Base-by-base conservation (phyloP, 2,113 vertebrate species). In the Gobiocypris rarus region DNA sequence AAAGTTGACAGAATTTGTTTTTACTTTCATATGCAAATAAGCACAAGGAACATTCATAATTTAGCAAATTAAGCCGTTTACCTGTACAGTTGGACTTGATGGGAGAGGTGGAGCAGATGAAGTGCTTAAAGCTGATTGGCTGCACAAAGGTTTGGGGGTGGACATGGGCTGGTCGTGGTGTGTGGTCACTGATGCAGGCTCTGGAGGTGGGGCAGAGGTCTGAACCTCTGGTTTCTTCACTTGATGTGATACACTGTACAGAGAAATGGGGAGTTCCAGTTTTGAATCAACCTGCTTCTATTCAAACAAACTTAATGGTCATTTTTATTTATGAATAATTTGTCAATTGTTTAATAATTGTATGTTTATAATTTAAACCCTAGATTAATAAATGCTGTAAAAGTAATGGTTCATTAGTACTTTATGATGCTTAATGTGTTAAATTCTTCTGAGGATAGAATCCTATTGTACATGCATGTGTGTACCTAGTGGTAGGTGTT, bases 81-180 rank as follows among this genome's bases (percentile, higher is more conserved):
- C 93, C 92, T 91, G 92, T 88, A 85, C 61, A 50, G 91, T 79
- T 45, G 87, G 31, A 65, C 50, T 85, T 50, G 48, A 50, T 19
- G 56, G 43, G 5, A 58, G 3, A 28, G 67, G 24, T 28, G 77
- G 75, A 54, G 52, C 19, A 54, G 52, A 54, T 8, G 52, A 85
- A 84, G 88, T n/a, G 70, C 84, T 69, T 52, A 90, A 79, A 5
- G 86, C 61, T 0, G 89, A 54, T 8, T 70, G 63, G 50, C 45
- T 70, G 19, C 31, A 7, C 54, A 50, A 70, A 70, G 80, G 38
- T 67, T 58, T 79, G 19, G 58, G 83, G 63, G 88, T 56, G 11
- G 88, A 56, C 74, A 88, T 38, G 22, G 89, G 10, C 0, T 88
- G 76, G 81, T 43, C 87, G 4, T 91, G 82, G 5, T 58, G 34